Base-by-base conservation (phyloP, 2,113 vertebrate species). In the Hepsetus odoe region DNA sequence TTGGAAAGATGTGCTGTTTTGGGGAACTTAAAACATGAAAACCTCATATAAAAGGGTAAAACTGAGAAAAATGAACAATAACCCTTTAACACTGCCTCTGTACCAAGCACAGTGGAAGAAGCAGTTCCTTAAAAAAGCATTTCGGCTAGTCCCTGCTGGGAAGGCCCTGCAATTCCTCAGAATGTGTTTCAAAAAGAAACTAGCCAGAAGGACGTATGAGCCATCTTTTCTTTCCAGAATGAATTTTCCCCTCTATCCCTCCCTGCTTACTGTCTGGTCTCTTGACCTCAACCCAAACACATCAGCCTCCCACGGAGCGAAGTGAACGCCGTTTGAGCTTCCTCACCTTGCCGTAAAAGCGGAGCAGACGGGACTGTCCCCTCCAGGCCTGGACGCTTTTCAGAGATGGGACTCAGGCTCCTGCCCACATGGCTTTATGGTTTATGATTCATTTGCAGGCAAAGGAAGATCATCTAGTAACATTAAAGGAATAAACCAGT, bases 361-460 rank as follows among this genome's bases (percentile, higher is more conserved):
- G 24, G 35, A 32, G 13, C 58, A 64, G 59, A n/a, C 14, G 59
- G 58, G 14, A 66, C 32, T 35, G 49, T 72, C 38, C 35, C 74
- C 64, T 67, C 75, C 56, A 58, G 74, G 64, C 53, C 44, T 74
- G 70, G 24, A 77, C 28, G 58, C 49, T 33, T 62, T 74, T 68
- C 58, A 72, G 59, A 67, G 38, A 56, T 35, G 14, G 40, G 44
- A 32, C 49, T 44, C 32, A 3, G 44, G 40, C 42, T 65, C 30
- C 70, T 16, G 80, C 65, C 64, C 65, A 55, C 65, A 59, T 68
- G 44, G 61, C 58, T 40, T 49, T 64, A 38, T 76, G 71, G 28
- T 20, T 51, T 42, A 51, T 75, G 64, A 67, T 67, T 42, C 61
- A 38, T 28, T 80, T 24, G 18, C 35, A 44, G 53, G 55, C 51